Base-by-base conservation (phyloP, 2,888 invertebrate species). In the Sceliomorpha sp. region DNA sequence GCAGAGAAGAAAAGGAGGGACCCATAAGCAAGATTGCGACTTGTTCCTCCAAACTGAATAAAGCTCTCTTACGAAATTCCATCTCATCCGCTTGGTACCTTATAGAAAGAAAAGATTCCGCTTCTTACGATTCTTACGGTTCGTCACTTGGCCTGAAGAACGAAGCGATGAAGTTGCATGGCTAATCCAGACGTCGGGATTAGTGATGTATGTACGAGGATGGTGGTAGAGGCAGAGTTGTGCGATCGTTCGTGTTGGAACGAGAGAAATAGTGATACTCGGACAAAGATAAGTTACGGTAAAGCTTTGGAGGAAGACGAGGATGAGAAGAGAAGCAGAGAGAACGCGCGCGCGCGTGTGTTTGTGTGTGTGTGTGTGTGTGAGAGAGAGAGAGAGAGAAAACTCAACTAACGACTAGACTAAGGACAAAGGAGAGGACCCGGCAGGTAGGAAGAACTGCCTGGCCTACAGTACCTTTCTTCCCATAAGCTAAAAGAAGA, bases 401-500 rank as follows among this genome's bases (percentile, higher is more conserved):
- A n/a, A n/a, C n/a, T n/a, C n/a, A n/a, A 29, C 45, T 44, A 27
- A 44, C 56, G 47, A 63, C 68, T 64, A 72, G 72, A 63, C 70
- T 72, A 73, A 68, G 75, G 78, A 81, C 80, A 81, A 80, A 80
- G 77, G 76, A 78, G 80, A 76, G 76, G 76, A 78, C 77, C 76
- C 75, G 79, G 76, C 78, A 77, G 80, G 78, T 79, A 79, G 77
- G 77, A 68, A 59, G 56, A 73, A 66, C 34, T 32, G 20, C 9
- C 47, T 47, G 17, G 34, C 50, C 64, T 64, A 60, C 70, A 73
- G 69, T 68, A 63, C 69, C 60, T 67, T 70, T 68, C 72, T 62
- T 67, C 64, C 67, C 55, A 59, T 50, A 63, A 53, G 55, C 45
- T n/a, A n/a, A n/a, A n/a, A 13, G 40, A 34, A 24, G 50, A 42